A percentile compares a stretch with the other conserved stretches of the same genome.
Conservation (phyloP, 2,797 vertebrate species). For the Malacoctenus gilli region DNA sequence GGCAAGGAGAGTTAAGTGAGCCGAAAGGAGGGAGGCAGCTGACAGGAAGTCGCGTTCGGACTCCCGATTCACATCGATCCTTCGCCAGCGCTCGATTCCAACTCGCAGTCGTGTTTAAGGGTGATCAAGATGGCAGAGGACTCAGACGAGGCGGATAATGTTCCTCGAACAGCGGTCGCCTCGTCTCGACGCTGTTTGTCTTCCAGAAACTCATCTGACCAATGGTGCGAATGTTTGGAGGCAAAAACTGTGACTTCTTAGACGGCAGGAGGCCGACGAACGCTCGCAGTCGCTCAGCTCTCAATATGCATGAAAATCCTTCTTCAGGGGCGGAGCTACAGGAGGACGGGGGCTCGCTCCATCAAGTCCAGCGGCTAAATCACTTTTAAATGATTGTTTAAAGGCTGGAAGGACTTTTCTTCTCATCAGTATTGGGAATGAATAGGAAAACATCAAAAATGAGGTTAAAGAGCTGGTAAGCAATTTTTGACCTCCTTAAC, state of each 20-base stretch:
- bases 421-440: too few species aligned
- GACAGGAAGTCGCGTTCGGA: constrained; percentile 16
- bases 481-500: too few species aligned
- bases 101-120: constrained; percentile 8
- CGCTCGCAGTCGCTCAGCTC: constrained; percentile 25
- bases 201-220: constrained; percentile 67
- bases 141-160: constrained; percentile 35
- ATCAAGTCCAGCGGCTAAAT: too few species aligned
- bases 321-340: too few species aligned
- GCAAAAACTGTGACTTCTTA: constrained; percentile 56
- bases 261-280: constrained; percentile 43
- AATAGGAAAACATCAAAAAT: too few species aligned
- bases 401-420: too few species aligned
- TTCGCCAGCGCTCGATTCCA: too few species aligned
- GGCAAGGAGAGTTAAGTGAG: constrained; percentile 56
- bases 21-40: constrained; percentile 16
- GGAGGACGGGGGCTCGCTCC: too few species aligned
- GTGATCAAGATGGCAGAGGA: constrained; percentile 30
- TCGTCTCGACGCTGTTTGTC: constrained; percentile 31
- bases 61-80: too few species aligned
- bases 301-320: constrained; percentile 13
- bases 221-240: constrained; percentile 45
- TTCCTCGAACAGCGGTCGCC: constrained; percentile 30
- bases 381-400: too few species aligned
- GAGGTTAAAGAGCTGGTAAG: too few species aligned